Evolutionary conservation across 2,797 vertebrate genomes (phyloP), one percentile per base, ranked within the genome.

Genomic region (Buceros bicornis): DNA sequence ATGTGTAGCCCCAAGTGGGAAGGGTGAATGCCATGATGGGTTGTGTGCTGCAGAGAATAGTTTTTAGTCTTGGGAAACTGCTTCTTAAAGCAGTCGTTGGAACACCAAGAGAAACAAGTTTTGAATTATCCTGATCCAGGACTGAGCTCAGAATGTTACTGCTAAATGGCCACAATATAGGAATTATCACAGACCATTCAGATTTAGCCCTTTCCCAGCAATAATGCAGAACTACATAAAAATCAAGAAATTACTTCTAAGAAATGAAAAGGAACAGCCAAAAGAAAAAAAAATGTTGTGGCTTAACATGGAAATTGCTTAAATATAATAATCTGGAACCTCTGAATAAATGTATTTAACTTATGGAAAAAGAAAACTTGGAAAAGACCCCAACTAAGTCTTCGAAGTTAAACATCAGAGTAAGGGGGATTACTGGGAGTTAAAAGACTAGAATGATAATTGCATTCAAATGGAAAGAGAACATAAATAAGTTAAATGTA

Each of bases 371-470:
- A 74, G 18, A 69, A 62, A 73, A 77, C n/a, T 58, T 70, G 56
- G 78, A 70, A 71, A 89, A 6, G 91, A 53, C n/a, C 71, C 43
- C 48, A 91, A 87, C 56, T 47, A 76, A 82, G 14, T 62, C 56
- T 73, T 92, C 28, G 50, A 50, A 83, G n/a, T 86, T 89, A 51
- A 84, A 40, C 26, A 82, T n/a, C 13, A 80, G 37, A 73, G 12
- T 67, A 62, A 77, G 7, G 16, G 5, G 16, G 6, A 51, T 70
- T 91, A 16, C 13, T 57, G 37, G 48, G 48, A 80, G 21, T 91
- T 92, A 51, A 90, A 79, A 79, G 62, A 33, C 51, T 73, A 87
- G 93, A 91, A 94, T 66, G n/a, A 95, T 16, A 35, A 79, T 45
- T 47, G 45, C 16, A 67, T 87, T 84, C 40, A 70, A 80, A 80